Evolutionary conservation across 64 coral and sea anemone genomes (phyloP).

Genomic region (Montipora sp.): DNA sequence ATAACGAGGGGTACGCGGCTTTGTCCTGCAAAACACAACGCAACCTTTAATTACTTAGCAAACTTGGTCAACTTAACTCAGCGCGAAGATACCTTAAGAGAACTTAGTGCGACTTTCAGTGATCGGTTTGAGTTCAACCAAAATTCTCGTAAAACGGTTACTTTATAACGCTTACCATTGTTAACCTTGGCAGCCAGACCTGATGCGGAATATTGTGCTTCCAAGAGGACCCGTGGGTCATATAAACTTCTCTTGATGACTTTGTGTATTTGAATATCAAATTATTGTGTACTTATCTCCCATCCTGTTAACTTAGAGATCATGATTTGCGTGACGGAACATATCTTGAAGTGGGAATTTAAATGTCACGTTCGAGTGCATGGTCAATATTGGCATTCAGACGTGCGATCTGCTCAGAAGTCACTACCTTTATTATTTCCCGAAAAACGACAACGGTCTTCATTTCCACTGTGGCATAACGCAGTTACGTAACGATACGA

Average conservation of each 20-base stretch:
- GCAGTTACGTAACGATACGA: not conserved
- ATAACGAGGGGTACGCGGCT: not conserved
- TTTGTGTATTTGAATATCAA: not conserved
- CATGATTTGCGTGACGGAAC: slow-evolving; percentile 22
- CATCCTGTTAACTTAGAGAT: not conserved
- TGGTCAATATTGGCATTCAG: no score
- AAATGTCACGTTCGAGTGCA: not conserved
- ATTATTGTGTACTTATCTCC: slow-evolving; percentile 8
- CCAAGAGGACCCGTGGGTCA: not conserved
- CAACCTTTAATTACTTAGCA: not conserved
- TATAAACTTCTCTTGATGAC: not conserved
- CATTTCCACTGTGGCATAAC: not conserved
- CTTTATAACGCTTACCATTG: not conserved
- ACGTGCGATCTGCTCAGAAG: no score
- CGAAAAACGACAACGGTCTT: not conserved
- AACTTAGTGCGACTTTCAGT: not conserved
- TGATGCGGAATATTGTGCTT: not conserved
- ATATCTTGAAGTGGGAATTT: not conserved
- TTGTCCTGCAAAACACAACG: slow-evolving; percentile 1
- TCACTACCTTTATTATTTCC: not conserved
- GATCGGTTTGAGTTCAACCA: not conserved
- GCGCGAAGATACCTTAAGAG: not conserved
- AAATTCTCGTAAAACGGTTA: not conserved
- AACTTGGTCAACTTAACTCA: not conserved
- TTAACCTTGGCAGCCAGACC: not conserved